phyloP scores from a whole-genome alignment of 2,797 vertebrate species.

The Anisognathus igniventris region DNA sequence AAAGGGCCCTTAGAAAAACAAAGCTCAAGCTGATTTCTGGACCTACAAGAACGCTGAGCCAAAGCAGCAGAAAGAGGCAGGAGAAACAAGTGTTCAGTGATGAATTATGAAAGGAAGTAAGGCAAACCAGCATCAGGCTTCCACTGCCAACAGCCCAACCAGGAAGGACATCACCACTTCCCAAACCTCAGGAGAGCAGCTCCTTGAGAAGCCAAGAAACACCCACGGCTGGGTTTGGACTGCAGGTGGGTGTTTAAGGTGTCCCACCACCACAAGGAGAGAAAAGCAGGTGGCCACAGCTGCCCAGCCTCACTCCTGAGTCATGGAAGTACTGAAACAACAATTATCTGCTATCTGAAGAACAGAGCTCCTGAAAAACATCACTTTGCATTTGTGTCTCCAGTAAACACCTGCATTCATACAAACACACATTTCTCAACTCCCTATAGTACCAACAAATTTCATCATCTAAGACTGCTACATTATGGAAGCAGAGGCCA shows the following conservation, averaged over 20 bases:
- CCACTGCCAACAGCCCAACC: neutral
- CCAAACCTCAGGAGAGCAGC: neutral
- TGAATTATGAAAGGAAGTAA: neutral
- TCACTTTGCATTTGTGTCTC: neutral
- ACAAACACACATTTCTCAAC: neutral
- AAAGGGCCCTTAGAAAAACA: accelerated
- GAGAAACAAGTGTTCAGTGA: neutral
- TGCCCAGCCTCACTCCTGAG: neutral
- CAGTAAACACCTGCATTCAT: neutral
- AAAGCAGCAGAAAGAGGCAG: neutral
- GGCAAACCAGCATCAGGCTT: neutral
- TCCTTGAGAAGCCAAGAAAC: neutral
- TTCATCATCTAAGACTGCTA: neutral
- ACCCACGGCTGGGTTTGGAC: neutral
- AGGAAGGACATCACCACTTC: neutral
- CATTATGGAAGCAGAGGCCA: neutral
- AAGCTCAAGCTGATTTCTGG: neutral
- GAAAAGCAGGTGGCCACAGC: accelerated
- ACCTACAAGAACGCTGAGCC: neutral
- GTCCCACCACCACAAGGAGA: accelerated
- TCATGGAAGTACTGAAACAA: neutral
- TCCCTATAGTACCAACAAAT: neutral
- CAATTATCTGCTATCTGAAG: neutral
- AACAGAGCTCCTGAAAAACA: neutral
- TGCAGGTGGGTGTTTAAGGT: neutral